Evolutionary conservation across 2,797 vertebrate genomes (phyloP).

Genomic region (Carcharodon carcharias): DNA sequence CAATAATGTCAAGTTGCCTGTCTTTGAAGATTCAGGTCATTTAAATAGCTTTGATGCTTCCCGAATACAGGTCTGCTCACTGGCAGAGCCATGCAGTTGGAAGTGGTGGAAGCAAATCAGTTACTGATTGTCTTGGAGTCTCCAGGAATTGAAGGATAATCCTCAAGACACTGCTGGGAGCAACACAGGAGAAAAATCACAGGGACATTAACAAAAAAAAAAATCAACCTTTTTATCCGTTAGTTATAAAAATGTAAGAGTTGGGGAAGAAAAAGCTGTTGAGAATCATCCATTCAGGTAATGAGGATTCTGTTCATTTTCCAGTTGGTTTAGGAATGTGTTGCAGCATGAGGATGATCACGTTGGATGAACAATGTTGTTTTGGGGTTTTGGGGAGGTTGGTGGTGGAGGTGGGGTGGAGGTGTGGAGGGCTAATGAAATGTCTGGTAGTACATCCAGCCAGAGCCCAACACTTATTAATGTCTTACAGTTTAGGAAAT

Average conservation of each 20-base stretch:
- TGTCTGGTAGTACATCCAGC: background rate
- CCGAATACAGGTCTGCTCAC: background rate
- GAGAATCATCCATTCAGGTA: background rate
- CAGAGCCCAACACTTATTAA: background rate
- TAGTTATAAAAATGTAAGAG: background rate
- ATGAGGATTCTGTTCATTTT: background rate
- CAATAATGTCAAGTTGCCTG: background rate
- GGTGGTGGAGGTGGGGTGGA: background rate
- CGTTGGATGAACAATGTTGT: background rate
- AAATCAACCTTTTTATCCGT: background rate
- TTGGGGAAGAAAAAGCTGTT: background rate
- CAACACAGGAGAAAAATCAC: background rate
- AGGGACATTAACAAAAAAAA: background rate
- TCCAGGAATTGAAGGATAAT: background rate
- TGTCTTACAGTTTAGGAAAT: background rate
- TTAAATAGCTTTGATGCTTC: background rate
- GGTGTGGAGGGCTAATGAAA: background rate
- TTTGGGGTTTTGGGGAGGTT: background rate
- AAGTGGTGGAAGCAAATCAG: background rate
- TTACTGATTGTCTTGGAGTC: background rate
- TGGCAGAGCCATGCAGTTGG: background rate
- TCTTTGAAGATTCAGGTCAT: background rate
- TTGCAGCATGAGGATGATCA: background rate
- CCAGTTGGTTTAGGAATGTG: no score
- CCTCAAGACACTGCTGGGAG: background rate